These are phyloP conservation scores for Cuculus canorus DNA, from an alignment of 2,797 vertebrate genomes.

Conservation along the genomic window DNA sequence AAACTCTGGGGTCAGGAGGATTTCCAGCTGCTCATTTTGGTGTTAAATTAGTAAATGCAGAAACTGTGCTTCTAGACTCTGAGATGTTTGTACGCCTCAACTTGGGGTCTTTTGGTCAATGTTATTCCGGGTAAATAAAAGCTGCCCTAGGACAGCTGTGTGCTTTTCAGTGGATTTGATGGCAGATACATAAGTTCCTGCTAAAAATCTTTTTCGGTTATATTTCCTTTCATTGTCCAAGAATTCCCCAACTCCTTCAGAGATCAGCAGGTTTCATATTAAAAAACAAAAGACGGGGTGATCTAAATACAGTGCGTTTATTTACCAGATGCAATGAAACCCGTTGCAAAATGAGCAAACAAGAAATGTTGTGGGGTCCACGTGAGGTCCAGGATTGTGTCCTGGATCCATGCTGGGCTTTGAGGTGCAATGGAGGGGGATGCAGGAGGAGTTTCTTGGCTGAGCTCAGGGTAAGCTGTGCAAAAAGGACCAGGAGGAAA, in stretches of 20 bases:
- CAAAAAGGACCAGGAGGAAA: background rate
- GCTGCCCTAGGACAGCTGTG: background rate
- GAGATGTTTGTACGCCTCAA: background rate
- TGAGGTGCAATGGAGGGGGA: background rate
- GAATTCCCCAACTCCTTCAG: background rate
- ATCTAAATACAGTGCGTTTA: background rate
- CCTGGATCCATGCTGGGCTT: background rate
- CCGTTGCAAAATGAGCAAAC: background rate
- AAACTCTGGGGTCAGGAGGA: constrained; percentile 20
- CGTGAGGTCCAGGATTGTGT: background rate
- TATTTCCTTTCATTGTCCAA: background rate
- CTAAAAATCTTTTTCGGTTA: fast-evolving
- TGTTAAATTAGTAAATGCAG: background rate
- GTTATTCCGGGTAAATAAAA: background rate
- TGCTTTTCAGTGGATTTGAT: background rate
- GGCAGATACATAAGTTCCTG: background rate
- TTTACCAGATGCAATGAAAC: background rate
- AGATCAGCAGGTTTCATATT: background rate
- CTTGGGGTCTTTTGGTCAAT: background rate
- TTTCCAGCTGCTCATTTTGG: constrained; percentile 59
- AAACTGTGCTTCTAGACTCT: background rate
- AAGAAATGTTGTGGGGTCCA: background rate
- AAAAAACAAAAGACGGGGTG: background rate
- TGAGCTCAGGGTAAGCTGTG: background rate
- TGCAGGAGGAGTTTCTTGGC: background rate